Base-by-base conservation (phyloP, 1,140 invertebrate genomes). In the Euglossa dilemma region DNA sequence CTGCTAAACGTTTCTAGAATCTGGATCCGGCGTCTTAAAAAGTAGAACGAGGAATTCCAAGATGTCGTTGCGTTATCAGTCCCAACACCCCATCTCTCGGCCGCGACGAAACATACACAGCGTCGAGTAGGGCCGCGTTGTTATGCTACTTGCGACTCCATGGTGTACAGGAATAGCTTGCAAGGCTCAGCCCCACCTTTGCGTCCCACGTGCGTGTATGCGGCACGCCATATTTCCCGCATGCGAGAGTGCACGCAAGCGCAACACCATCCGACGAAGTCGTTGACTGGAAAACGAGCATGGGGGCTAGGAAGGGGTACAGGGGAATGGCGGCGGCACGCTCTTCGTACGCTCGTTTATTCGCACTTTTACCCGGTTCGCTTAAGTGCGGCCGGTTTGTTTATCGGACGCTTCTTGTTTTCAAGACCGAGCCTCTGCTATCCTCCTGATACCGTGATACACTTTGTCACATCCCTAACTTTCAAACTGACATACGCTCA, bases 141-240 rank as follows among this genome's bases (percentile, higher is more conserved):
- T 90, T 91, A 91, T 90, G 89, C 89, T 80, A 81, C 85, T 82
- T 85, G 89, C 86, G 84, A 86, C 69, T 83, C 61, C 72, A 36
- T 45, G 47, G 64, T 45, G 84, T 87, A 87, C 90, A 86, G 84
- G 89, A 90, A 91, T 91, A 91, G 89, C 87, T 61, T 70, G 83
- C 56, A 23, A 70, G 52, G 50, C 79, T 23, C 18, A 77, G 75
- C 56, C 74, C 76, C 66, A 79, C 81, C 81, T 83, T 23, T 16
- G 66, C 57, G 50, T 66, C 45, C 67, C 73, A 77, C 73, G 80
- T 78, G 63, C 52, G 50, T 73, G 83, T 84, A 67, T 74, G 83
- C 79, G 57, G 66, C 36, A 71, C 71, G 74, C 76, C 82, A 80
- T 85, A 79, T 82, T 87, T 83, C 81, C 86, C 77, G 85, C 84